These are phyloP conservation scores for Carlito syrichta DNA, from an alignment of 2,113 vertebrate genomes.

Conservation along the genomic window DNA sequence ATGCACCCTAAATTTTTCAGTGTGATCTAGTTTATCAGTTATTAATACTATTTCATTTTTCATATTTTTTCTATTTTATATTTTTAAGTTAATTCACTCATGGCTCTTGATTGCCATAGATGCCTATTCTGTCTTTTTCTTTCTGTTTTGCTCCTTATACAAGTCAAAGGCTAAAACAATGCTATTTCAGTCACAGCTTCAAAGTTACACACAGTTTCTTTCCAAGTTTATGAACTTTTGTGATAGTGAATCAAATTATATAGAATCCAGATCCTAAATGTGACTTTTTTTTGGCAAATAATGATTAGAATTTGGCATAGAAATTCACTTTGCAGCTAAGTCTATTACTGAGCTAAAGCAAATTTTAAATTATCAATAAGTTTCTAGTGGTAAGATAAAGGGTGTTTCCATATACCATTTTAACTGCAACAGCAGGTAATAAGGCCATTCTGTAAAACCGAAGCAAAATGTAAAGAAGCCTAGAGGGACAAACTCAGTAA, in stretches of 20 bases:
- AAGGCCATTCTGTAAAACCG: not conserved
- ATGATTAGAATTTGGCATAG: not conserved
- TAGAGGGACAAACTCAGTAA: not conserved
- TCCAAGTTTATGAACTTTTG: not conserved
- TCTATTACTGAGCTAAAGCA: not conserved
- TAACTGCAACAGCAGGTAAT: not conserved
- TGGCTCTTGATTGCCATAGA: no score
- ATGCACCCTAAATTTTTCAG: not conserved
- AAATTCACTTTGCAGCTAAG: not conserved
- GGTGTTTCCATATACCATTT: not conserved
- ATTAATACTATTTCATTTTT: not conserved
- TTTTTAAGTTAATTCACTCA: not conserved
- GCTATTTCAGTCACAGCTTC: not conserved
- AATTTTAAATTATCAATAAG: not conserved
- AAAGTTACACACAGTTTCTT: not conserved
- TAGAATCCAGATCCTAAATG: not conserved
- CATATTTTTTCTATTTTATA: not conserved
- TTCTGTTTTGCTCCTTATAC: not conserved
- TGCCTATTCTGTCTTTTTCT: not conserved
- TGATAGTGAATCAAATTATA: not conserved
- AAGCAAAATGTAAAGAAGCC: not conserved
- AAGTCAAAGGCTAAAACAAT: not conserved
- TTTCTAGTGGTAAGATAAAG: not conserved
- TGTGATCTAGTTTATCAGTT: not conserved
- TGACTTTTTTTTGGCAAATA: not conserved